Conservation (phyloP, 2,888 invertebrate species). For the Pecten maximus region DNA sequence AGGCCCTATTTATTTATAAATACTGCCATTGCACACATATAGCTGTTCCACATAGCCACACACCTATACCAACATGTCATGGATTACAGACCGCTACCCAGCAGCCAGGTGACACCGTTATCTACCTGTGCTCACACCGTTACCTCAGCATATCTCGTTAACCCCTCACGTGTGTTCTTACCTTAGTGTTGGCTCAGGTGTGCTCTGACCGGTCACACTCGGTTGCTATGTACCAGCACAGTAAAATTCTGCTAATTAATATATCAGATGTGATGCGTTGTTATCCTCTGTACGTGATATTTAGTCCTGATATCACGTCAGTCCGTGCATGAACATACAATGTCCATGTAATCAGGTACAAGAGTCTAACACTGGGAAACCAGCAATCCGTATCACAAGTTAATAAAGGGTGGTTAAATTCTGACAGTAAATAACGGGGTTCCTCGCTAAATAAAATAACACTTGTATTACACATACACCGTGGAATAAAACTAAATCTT, state of each 20-base stretch:
- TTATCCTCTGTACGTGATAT: not conserved
- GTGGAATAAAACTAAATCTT: not conserved
- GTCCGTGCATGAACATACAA: slow-evolving; percentile 22
- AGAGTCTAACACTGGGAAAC: not conserved
- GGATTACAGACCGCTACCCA: slow-evolving; percentile 29
- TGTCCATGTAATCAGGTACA: not conserved
- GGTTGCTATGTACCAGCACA: slow-evolving; percentile 13
- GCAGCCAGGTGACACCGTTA: slow-evolving; percentile 35
- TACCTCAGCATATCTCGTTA: not conserved
- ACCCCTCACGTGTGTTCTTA: slow-evolving; percentile 33
- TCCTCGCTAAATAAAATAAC: not conserved
- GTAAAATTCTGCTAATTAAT: slow-evolving; percentile 16
- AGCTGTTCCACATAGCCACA: slow-evolving; percentile 34
- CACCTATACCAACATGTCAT: not conserved
- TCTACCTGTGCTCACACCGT: slow-evolving; percentile 27
- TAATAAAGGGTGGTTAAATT: not conserved
- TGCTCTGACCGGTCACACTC: slow-evolving; percentile 25
- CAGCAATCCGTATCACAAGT: slow-evolving; percentile 27
- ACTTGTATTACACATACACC: not conserved
- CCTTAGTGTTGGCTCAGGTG: slow-evolving; percentile 20
- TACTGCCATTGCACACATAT: slow-evolving; percentile 22
- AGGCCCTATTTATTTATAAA: slow-evolving; percentile 35
- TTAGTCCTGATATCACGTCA: not conserved
- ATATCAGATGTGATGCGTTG: not conserved
- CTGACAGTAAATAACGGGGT: slow-evolving; percentile 10